Percentiles rank a stretch among this genome's conserved stretches.
phyloP scores from a whole-genome alignment of 2,113 vertebrate genomes.

The Channa maculata region DNA sequence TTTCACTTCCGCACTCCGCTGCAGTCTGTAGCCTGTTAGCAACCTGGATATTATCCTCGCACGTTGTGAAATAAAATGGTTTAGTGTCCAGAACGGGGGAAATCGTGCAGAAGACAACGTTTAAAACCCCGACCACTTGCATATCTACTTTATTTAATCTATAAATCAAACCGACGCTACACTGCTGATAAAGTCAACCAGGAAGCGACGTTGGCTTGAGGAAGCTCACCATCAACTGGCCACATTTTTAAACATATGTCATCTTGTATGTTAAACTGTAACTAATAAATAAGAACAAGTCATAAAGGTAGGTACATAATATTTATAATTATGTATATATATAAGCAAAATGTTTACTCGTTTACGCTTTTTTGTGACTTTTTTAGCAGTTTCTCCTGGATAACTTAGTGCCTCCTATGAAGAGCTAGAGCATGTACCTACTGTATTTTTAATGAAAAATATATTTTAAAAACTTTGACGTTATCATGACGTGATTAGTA shows the following conservation, averaged over 20 bases:
- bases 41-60: background rate
- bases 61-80: background rate
- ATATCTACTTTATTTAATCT: background rate
- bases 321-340: no score
- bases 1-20: constrained; percentile 82
- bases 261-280: constrained; percentile 7
- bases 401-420: constrained; percentile 31
- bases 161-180: background rate
- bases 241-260: constrained; percentile 16
- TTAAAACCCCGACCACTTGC: background rate
- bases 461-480: no score
- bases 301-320: constrained; percentile 65
- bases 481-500: no score
- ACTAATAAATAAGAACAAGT: constrained; percentile 4
- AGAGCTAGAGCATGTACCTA: background rate
- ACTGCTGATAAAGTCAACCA: constrained; percentile 30
- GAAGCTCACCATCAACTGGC: constrained; percentile 36
- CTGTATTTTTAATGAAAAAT: no score
- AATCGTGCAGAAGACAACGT: background rate
- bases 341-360: no score
- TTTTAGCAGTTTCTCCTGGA: background rate
- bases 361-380: no score
- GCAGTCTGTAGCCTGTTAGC: constrained; percentile 55
- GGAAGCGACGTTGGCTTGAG: constrained; percentile 66
- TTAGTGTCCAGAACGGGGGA: background rate